A percentile compares a stretch with the other conserved stretches of the same genome.
phyloP scores from a whole-genome alignment of 2,113 vertebrate genomes.

The Chelonoidis abingdonii region DNA sequence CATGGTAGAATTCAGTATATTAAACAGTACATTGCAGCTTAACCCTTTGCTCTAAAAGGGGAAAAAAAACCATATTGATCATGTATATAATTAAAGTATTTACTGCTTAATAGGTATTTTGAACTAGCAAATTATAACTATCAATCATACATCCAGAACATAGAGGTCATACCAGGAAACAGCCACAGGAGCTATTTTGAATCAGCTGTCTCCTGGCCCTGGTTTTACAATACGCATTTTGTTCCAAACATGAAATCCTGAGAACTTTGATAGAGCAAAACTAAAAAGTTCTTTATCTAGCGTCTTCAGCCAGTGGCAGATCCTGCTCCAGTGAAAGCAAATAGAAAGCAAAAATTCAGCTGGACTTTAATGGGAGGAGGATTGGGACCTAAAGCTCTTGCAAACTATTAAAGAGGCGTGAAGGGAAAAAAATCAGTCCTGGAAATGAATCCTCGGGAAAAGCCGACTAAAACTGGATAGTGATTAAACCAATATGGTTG shows the following conservation, averaged over 20 bases:
- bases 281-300: not conserved
- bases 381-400: not conserved
- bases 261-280: not conserved
- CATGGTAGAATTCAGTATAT: accelerated
- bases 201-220: not conserved
- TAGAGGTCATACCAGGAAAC: not conserved
- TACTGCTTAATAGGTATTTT: slow-evolving; percentile 8
- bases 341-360: not conserved
- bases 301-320: not conserved
- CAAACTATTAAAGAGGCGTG: not conserved
- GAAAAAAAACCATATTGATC: not conserved
- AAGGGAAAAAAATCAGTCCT: not conserved
- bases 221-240: slow-evolving; percentile 24
- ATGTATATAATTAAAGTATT: not conserved
- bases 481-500: not conserved
- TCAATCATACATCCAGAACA: not conserved
- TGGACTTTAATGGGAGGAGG: not conserved
- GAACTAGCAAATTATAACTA: not conserved
- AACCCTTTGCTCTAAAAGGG: slow-evolving; percentile 16
- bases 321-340: not conserved
- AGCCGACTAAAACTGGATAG: not conserved
- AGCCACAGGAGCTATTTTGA: not conserved
- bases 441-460: slow-evolving; percentile 20
- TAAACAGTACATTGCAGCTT: not conserved
- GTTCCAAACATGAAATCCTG: accelerated